These are phyloP conservation scores for Syngnathus scovelli DNA, from an alignment of 2,113 vertebrate species.

Conservation along the genomic window DNA sequence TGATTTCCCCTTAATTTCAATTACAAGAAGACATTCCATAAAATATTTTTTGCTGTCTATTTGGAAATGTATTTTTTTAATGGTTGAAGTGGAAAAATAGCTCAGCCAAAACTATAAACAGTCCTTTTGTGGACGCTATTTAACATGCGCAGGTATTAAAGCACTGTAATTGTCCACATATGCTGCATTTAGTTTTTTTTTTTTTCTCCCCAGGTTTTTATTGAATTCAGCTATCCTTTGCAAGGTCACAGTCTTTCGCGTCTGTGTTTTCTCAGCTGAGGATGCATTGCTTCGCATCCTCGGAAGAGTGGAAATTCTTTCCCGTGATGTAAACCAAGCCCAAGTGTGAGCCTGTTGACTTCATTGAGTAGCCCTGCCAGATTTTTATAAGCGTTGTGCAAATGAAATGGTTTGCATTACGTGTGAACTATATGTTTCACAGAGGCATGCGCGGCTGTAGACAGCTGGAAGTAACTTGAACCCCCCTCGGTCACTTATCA, in stretches of 20 bases:
- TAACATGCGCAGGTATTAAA: slow-evolving; percentile 27
- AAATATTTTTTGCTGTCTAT: slow-evolving; percentile 33
- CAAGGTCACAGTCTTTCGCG: slow-evolving; percentile 38
- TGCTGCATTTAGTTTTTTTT: slow-evolving; percentile 30
- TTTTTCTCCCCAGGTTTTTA: slow-evolving; percentile 45
- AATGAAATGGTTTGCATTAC: slow-evolving; percentile 67
- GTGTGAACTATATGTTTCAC: slow-evolving; percentile 58
- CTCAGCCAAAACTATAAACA: slow-evolving; percentile 33
- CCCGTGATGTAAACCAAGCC: slow-evolving; percentile 59
- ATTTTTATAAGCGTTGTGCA: slow-evolving; percentile 61
- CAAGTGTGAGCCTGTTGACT: slow-evolving; percentile 59
- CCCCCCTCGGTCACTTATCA: slow-evolving; percentile 67
- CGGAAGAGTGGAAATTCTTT: slow-evolving; percentile 51
- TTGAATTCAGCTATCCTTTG: slow-evolving; percentile 58
- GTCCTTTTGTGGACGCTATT: slow-evolving; percentile 36
- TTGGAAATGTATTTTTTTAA: slow-evolving; percentile 43
- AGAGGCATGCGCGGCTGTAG: slow-evolving; percentile 63
- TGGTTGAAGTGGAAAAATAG: slow-evolving; percentile 29
- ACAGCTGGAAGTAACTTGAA: slow-evolving; percentile 76
- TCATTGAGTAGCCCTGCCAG: slow-evolving; percentile 65
- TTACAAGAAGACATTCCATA: slow-evolving; percentile 27
- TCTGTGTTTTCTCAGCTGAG: slow-evolving; percentile 74
- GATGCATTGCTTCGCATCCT: slow-evolving; percentile 39
- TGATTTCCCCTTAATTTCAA: slow-evolving; percentile 33
- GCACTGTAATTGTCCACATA: slow-evolving; percentile 49